Evolutionary conservation across 2,888 invertebrate genomes (phyloP).

Genomic region (Leptinotarsa juncta): DNA sequence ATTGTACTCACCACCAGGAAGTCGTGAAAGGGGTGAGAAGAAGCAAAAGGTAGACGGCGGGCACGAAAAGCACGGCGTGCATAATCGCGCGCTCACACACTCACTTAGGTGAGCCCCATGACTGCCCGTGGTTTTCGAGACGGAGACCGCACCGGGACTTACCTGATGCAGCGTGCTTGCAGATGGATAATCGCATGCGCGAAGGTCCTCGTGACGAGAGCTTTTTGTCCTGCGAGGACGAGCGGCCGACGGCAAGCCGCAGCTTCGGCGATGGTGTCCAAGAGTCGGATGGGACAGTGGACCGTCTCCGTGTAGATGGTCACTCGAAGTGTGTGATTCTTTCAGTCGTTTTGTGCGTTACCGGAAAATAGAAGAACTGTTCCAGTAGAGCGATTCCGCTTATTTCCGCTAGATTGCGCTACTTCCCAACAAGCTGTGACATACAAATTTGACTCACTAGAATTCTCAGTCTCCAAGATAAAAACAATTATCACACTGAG

Average conservation of each 20-base stretch:
- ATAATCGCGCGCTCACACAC: conserved; percentile 62
- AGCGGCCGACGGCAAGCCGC: background rate
- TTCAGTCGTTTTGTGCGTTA: background rate
- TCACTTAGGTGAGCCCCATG: conserved; percentile 64
- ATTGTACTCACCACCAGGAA: conserved; percentile 84
- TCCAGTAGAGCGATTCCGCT: too few species aligned
- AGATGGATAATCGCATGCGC: conserved; percentile 32
- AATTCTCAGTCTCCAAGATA: too few species aligned
- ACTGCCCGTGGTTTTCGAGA: conserved; percentile 54
- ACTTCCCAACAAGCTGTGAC: too few species aligned
- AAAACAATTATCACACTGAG: too few species aligned
- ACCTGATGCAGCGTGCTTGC: conserved; percentile 18
- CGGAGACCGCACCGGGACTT: conserved; percentile 26
- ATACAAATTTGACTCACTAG: too few species aligned
- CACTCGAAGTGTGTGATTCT: background rate
- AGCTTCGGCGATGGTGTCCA: conserved; percentile 31
- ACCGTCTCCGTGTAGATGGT: background rate
- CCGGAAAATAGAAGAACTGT: too few species aligned
- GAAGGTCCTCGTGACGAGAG: conserved; percentile 30
- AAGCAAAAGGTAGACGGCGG: conserved; percentile 79
- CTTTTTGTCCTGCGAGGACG: conserved; percentile 35
- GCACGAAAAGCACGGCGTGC: conserved; percentile 76
- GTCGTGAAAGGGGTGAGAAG: conserved; percentile 88
- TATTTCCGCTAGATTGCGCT: too few species aligned
- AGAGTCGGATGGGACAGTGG: background rate